Conservation (phyloP, 2,888 invertebrate species). For the Hypomecis atomaria region DNA sequence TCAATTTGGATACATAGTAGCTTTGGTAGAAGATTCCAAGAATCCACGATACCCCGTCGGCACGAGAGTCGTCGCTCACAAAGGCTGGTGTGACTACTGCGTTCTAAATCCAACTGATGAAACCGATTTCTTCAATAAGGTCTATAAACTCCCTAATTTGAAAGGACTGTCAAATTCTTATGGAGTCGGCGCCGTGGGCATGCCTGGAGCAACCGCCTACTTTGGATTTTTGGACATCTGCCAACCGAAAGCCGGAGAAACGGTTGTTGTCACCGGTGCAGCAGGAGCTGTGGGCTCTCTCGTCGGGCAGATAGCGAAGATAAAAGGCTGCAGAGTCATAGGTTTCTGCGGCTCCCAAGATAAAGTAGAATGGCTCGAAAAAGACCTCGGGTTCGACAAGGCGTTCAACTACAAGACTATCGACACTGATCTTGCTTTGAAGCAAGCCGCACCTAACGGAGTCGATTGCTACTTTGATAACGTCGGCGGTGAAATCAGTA, state of each 20-base stretch:
- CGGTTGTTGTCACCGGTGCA: constrained; percentile 88
- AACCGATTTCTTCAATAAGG: constrained; percentile 32
- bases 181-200: constrained; percentile 87
- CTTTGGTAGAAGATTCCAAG: constrained; percentile 68
- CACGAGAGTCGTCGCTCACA: constrained; percentile 82
- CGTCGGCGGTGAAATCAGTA: constrained; percentile 88
- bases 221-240: constrained; percentile 90
- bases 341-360: constrained; percentile 89
- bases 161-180: constrained; percentile 81
- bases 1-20: constrained; percentile 53
- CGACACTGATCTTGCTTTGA: constrained; percentile 80
- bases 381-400: constrained; percentile 87
- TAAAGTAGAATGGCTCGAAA: constrained; percentile 87
- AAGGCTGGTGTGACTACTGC: constrained; percentile 88
- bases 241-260: constrained; percentile 88
- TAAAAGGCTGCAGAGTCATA: constrained; percentile 86
- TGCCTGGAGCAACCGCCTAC: constrained; percentile 90
- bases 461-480: constrained; percentile 92
- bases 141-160: constrained; percentile 81
- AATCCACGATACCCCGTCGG: constrained; percentile 84
- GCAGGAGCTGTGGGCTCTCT: constrained; percentile 90
- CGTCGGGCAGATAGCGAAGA: constrained; percentile 91
- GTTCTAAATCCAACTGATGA: constrained; percentile 42
- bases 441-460: constrained; percentile 87
- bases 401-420: constrained; percentile 89